Base-by-base conservation (phyloP, 2,113 vertebrate species). In the Salvelinus fontinalis region DNA sequence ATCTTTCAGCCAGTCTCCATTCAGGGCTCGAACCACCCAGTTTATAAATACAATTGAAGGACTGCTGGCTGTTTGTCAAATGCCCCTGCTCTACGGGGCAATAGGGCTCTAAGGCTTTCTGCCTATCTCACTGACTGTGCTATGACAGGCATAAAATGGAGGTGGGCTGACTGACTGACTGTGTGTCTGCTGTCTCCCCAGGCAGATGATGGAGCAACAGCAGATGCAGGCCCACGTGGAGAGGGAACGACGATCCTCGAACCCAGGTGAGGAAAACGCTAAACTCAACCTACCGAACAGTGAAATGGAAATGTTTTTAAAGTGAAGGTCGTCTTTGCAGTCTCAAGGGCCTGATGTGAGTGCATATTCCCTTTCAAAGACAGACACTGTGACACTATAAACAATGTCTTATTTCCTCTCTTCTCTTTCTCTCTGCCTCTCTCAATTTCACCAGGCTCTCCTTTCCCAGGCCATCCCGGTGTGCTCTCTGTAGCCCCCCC, bases 191-290 rank as follows among this genome's bases (percentile, higher is more conserved):
- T 81, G 76, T 83, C 54, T 74, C 91, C 91, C 22, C 83, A 99
- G 97, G 92, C 97, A 98, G 92, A 95, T 98, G 93, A 97, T 95
- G 85, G 95, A 94, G 81, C 95, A 94, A 86, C 93, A 94, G 86
- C 93, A 94, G 85, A 92, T 95, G 88, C 93, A 94, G 89, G 92
- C 89, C 5, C 97, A 99, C 73, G 95, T 97, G 85, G 96, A 98
- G 83, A 93, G 98, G 83, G 98, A 99, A 92, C 95, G 96, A 86
- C 95, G 96, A 83, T 92, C 96, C 24, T 98, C 98, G 31, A 96
- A 96, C 90, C 95, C 98, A 95, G 98, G 98, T 96, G 92, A 0
- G 91, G 77, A 49, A 49, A 49, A 2, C 44, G 3, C 68, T 24
- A 2, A 54, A 3, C 12, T 39, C 22, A 1, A 12, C 71, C 22